These are phyloP conservation scores for Hemibagrus guttatus DNA, from an alignment of 2,797 vertebrate genomes.

Conservation along the genomic window DNA sequence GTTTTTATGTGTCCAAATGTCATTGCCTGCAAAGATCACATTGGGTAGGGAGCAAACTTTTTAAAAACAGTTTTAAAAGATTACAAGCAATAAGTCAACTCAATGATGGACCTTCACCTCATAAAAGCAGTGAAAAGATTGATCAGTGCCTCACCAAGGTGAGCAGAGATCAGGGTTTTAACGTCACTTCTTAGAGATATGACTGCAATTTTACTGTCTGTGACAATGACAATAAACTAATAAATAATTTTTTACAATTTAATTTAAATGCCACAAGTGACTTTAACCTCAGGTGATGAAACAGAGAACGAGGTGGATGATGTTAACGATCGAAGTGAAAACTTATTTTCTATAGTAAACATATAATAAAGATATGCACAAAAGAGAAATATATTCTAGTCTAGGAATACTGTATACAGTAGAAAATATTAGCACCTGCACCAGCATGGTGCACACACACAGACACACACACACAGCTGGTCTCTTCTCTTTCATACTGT, in stretches of 20 bases:
- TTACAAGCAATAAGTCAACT: background rate
- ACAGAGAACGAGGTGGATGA: background rate
- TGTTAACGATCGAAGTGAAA: background rate
- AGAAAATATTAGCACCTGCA: background rate
- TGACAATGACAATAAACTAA: background rate
- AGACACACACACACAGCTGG: background rate
- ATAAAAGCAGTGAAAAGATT: background rate
- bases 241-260: too few species aligned
- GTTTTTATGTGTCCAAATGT: too few species aligned
- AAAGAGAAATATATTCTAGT: background rate
- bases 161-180: background rate
- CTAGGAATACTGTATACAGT: background rate
- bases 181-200: background rate
- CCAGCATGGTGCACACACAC: background rate
- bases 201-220: background rate
- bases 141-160: background rate
- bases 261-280: background rate
- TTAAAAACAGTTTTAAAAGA: background rate
- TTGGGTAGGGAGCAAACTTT: background rate
- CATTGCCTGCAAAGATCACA: background rate
- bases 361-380: background rate
- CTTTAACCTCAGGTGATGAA: background rate
- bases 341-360: background rate
- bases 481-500: background rate
- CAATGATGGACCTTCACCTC: background rate